These are phyloP conservation scores for Menidia menidia DNA, from an alignment of 2,797 vertebrate genomes.

Conservation along the genomic window DNA sequence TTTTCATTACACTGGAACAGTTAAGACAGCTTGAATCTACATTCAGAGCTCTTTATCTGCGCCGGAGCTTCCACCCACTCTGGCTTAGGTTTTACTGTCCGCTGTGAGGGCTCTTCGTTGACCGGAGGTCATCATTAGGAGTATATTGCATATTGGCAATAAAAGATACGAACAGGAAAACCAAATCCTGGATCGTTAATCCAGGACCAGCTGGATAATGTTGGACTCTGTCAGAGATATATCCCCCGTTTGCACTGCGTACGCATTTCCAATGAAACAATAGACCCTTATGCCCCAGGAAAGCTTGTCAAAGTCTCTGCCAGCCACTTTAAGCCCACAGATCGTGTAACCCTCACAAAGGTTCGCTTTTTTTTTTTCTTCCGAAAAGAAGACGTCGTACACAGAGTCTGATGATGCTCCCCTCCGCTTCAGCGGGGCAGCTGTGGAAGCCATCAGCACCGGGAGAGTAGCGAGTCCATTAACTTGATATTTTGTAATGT, in stretches of 20 bases:
- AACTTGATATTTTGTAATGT: conserved; percentile 75
- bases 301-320: conserved; percentile 35
- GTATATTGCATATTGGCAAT: conserved; percentile 60
- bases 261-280: conserved; percentile 50
- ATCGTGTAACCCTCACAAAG: conserved; percentile 46
- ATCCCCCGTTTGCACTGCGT: conserved; percentile 32
- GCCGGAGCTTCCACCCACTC: conserved; percentile 54
- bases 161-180: conserved; percentile 54
- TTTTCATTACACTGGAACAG: conserved; percentile 68
- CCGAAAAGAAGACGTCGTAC: conserved; percentile 19
- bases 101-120: conserved; percentile 57
- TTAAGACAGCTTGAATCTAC: conserved; percentile 71
- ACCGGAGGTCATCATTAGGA: conserved; percentile 70
- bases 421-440: conserved; percentile 41
- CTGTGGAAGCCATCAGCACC: conserved; percentile 73
- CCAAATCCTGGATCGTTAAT: conserved; percentile 55
- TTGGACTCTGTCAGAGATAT: conserved; percentile 46
- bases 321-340: conserved; percentile 42
- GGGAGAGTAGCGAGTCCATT: conserved; percentile 67
- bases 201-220: conserved; percentile 57
- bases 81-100: conserved; percentile 70
- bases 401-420: conserved; percentile 47
- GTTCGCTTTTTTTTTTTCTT: too few species aligned
- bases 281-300: conserved; percentile 44
- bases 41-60: conserved; percentile 72